Conservation (phyloP, 2,888 invertebrate species). For the Aporophyla lueneburgensis region DNA sequence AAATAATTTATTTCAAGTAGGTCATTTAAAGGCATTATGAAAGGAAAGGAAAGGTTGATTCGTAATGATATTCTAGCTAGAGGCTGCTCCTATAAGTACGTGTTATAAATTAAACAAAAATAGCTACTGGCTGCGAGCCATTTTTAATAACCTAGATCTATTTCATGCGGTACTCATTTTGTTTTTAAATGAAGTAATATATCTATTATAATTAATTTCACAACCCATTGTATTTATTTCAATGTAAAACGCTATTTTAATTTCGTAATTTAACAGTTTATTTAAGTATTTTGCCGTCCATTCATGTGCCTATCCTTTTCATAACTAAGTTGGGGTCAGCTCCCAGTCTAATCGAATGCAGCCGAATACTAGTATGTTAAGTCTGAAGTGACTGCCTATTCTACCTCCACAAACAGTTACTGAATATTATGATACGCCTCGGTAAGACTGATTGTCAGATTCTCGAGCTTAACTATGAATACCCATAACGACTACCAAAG, state of each 20-base stretch:
- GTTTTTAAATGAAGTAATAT: slow-evolving; percentile 27
- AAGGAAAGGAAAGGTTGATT: background rate
- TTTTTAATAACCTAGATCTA: slow-evolving; percentile 55
- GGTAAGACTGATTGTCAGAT: background rate
- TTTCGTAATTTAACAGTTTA: slow-evolving; percentile 5
- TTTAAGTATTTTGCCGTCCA: slow-evolving; percentile 14
- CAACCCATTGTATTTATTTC: slow-evolving; percentile 45
- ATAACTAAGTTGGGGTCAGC: background rate
- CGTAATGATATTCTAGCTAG: slow-evolving; percentile 11
- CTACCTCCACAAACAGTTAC: background rate
- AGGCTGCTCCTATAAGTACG: slow-evolving; percentile 23
- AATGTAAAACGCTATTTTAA: slow-evolving; percentile 32
- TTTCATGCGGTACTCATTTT: slow-evolving; percentile 34
- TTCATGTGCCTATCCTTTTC: background rate
- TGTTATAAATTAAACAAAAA: slow-evolving; percentile 33
- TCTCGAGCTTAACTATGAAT: background rate
- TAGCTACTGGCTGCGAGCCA: slow-evolving; percentile 41
- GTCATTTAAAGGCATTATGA: background rate
- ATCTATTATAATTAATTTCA: slow-evolving; percentile 39
- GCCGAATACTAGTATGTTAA: background rate
- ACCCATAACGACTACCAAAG: background rate
- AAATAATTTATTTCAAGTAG: background rate
- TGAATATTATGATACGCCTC: background rate
- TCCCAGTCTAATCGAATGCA: background rate
- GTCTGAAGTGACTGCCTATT: background rate